Evolutionary conservation across 2,113 vertebrate species (phyloP).

Genomic region (Syrmaticus mikado): DNA sequence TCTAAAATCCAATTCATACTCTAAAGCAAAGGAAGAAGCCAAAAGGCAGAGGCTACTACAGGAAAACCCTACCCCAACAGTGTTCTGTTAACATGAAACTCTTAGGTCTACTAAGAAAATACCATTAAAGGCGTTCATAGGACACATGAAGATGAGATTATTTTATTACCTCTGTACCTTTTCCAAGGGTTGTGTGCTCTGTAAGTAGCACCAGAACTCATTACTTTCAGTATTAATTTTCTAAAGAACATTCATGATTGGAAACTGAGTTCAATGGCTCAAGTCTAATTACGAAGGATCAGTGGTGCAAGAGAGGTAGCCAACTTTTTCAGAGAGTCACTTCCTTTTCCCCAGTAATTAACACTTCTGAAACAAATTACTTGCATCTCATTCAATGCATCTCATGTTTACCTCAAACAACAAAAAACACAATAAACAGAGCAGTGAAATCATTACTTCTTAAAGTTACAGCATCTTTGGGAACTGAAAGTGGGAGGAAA

Average conservation of each 20-base stretch:
- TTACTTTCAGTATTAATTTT: neutral
- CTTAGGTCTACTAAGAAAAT: neutral
- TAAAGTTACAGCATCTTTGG: neutral
- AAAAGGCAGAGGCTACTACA: neutral
- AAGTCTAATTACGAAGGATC: neutral
- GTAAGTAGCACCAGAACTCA: neutral
- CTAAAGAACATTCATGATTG: neutral
- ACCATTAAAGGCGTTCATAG: neutral
- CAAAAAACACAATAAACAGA: neutral
- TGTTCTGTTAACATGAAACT: neutral
- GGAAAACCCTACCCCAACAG: neutral
- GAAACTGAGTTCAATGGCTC: neutral
- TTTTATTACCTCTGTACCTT: neutral
- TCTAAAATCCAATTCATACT: neutral
- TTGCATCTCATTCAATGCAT: neutral
- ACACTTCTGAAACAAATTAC: neutral
- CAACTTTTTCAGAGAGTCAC: neutral
- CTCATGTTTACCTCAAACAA: neutral
- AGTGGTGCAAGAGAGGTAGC: neutral
- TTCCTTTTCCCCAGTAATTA: neutral
- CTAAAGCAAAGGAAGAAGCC: neutral
- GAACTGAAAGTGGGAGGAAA: neutral
- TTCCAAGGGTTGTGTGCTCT: neutral
- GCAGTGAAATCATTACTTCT: neutral
- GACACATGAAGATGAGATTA: neutral